A percentile compares a stretch with the other conserved stretches of the same genome.
These are phyloP conservation scores for Drosophila watanabei DNA, from an alignment of 1,140 invertebrate species.

Conservation along the genomic window DNA sequence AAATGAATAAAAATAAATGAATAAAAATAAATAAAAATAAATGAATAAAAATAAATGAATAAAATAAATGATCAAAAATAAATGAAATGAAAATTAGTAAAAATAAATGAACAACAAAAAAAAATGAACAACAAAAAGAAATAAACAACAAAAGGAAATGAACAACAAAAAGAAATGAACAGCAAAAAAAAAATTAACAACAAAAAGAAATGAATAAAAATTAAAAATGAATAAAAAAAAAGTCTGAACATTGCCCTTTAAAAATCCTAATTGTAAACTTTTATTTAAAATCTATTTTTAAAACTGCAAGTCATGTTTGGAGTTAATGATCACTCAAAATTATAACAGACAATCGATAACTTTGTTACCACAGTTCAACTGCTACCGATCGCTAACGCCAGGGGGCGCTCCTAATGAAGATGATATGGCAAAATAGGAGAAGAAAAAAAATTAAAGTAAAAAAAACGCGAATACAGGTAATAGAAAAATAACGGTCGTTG, in stretches of 20 bases:
- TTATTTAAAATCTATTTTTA: not conserved
- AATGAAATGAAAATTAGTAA: no score
- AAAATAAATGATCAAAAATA: no score
- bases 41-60: no score
- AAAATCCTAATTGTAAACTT: not conserved
- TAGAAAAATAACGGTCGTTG: slow-evolving; percentile 61
- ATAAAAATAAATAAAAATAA: not conserved
- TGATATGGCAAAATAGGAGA: slow-evolving; percentile 65
- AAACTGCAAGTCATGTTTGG: not conserved
- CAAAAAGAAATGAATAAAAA: not conserved
- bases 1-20: no score
- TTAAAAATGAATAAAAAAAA: not conserved
- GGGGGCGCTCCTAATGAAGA: slow-evolving; percentile 62
- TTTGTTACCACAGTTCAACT: slow-evolving; percentile 16
- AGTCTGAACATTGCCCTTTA: no score
- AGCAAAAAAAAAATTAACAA: no score
- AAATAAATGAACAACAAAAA: no score
- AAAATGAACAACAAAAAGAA: no score
- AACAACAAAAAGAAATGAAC: no score
- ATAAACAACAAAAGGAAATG: not conserved
- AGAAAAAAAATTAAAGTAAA: slow-evolving; percentile 3
- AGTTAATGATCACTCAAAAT: not conserved
- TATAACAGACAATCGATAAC: not conserved
- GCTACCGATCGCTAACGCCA: slow-evolving; percentile 32
- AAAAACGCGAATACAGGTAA: slow-evolving; percentile 29